Evolutionary conservation across 2,797 vertebrate genomes (phyloP), one percentile per base, ranked within the genome.

Genomic region (Scolopax rusticola): DNA sequence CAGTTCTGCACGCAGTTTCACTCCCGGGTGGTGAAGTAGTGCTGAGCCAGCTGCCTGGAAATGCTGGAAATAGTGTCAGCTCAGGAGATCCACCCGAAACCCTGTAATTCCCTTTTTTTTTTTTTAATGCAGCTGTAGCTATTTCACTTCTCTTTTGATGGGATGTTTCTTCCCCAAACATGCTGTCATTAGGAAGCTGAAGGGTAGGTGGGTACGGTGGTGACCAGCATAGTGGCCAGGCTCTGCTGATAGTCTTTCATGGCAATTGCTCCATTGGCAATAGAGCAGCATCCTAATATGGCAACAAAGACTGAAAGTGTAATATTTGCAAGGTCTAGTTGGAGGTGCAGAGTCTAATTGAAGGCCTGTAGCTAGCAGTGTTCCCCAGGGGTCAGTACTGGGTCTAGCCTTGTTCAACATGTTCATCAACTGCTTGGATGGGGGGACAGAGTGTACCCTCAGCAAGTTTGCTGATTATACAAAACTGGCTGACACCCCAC

Each of bases 1-100:
- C 81, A 50, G 59, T 41, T 64, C 76, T 54, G 23, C 75, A 25
- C 51, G 59, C 89, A 38, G 59, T 38, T 95, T 93, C 81, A 32
- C n/a, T 57, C 68, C 32, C 5, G 6, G 28, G 48, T 30, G n/a
- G 61, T 10, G 40, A 47, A 50, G 79, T 86, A 71, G 64, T 33
- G 41, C 77, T 73, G 65, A 56, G 78, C 77, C 36, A 68, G 83
- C 47, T 91, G 83, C 89, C 94, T 94, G 95, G 95, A 93, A 96
- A 90, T 0, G 3, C 36, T 36, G 36, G 36, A 36, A 36, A 36
- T 36, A 38, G 63, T 20, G n/a, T 57, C 17, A 43, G 53, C 73
- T 64, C 23, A 21, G 40, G 41, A 43, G 51, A 56, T 84, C 51
- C 85, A 24, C 0, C 0, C 0, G 2, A 59, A 89, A 43, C 81